phyloP scores from a whole-genome alignment of 1,140 invertebrate species.

The Hydropsyche tenuis region DNA sequence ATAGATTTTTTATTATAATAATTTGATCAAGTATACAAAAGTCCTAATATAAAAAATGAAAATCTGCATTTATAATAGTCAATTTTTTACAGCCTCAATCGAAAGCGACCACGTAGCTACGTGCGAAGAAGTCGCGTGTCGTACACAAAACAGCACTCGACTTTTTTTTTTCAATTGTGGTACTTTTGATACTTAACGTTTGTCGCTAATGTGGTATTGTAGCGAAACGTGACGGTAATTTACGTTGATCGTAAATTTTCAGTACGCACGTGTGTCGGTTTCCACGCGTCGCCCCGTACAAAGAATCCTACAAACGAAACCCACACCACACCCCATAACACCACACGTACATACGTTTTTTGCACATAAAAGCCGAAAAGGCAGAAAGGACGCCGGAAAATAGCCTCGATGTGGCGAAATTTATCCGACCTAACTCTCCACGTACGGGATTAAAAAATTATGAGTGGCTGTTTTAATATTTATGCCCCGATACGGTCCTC shows the following conservation, averaged over 20 bases:
- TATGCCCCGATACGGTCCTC: slow-evolving; percentile 36
- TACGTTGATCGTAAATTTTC: slow-evolving; percentile 22
- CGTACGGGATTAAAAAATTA: slow-evolving; percentile 48
- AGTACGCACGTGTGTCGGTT: slow-evolving; percentile 27
- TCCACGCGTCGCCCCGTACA: not conserved
- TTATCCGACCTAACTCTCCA: slow-evolving; percentile 28
- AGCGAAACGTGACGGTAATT: slow-evolving; percentile 23
- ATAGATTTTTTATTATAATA: too few relatives aligned
- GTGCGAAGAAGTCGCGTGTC: too few relatives aligned
- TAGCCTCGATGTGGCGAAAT: slow-evolving; percentile 23
- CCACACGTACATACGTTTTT: not conserved
- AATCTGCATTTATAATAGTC: too few relatives aligned
- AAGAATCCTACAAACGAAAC: not conserved
- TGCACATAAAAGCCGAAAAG: not conserved
- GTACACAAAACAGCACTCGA: too few relatives aligned
- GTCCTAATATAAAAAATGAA: too few relatives aligned
- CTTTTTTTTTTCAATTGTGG: slow-evolving; percentile 4
- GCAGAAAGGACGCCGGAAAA: slow-evolving; percentile 1
- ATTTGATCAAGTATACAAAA: too few relatives aligned
- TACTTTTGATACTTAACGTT: not conserved
- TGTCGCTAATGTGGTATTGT: slow-evolving; percentile 19
- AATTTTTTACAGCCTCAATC: too few relatives aligned
- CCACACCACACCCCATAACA: not conserved
- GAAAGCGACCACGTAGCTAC: too few relatives aligned
- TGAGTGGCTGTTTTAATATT: slow-evolving; percentile 47